phyloP scores from a whole-genome alignment of 2,113 vertebrate genomes.

The Scomber japonicus region DNA sequence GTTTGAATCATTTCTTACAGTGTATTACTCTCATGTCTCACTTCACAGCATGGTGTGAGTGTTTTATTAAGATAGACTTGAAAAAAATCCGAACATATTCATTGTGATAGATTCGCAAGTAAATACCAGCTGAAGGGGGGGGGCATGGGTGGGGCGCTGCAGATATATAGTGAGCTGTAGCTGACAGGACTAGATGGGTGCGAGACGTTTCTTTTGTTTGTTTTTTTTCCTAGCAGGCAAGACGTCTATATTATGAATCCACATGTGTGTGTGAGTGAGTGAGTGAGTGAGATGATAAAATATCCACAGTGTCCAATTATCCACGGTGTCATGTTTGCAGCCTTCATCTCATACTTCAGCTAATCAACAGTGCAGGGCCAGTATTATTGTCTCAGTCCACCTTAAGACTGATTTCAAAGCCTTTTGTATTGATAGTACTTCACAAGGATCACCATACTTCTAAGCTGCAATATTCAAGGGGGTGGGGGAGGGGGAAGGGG shows the following conservation, averaged over 20 bases:
- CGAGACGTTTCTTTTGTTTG: conserved; percentile 5
- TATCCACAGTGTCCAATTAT: conserved; percentile 30
- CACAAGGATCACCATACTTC: conserved; percentile 63
- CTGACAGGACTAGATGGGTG: conserved; percentile 17
- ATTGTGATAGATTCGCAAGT: conserved; percentile 16
- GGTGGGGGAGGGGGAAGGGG: neutral
- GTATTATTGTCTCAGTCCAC: conserved; percentile 56
- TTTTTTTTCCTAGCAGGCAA: conserved; percentile 37
- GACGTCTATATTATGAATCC: conserved; percentile 38
- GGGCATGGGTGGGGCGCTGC: neutral
- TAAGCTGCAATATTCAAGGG: conserved; percentile 44
- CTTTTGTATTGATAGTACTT: conserved; percentile 66
- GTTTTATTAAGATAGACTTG: conserved; percentile 12
- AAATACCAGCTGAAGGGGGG: neutral
- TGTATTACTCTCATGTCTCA: neutral
- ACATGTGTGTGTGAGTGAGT: conserved; percentile 17
- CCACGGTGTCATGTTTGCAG: conserved; percentile 30
- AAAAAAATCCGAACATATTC: neutral
- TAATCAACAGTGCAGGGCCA: conserved; percentile 65
- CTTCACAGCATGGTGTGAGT: conserved; percentile 2
- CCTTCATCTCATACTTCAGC: conserved; percentile 14
- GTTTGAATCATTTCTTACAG: neutral
- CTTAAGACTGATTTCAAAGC: conserved; percentile 58
- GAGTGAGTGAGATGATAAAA: neutral
- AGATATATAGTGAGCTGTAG: conserved; percentile 31